Evolutionary conservation across 2,113 vertebrate species (phyloP).

Genomic region (Barbus barbus): DNA sequence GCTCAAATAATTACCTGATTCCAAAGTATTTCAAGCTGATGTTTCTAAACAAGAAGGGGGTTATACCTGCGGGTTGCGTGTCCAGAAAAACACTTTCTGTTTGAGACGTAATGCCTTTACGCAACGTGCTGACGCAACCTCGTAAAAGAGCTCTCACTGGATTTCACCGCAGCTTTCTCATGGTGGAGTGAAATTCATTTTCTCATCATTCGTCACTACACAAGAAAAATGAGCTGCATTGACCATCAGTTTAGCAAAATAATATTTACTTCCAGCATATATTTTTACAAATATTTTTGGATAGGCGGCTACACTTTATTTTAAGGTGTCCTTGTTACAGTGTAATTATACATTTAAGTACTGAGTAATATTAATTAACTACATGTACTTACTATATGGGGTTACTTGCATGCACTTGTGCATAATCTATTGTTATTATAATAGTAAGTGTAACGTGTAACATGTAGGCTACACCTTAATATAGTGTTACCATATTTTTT

Average conservation of each 20-base stretch:
- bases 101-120: background rate
- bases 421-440: too few relatives aligned
- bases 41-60: background rate
- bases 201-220: background rate
- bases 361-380: too few relatives aligned
- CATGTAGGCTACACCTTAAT: too few relatives aligned
- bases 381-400: too few relatives aligned
- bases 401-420: too few relatives aligned
- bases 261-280: background rate
- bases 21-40: background rate
- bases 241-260: background rate
- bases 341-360: too few relatives aligned
- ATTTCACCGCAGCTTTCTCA: conserved; percentile 7
- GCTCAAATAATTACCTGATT: background rate
- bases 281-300: too few relatives aligned
- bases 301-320: too few relatives aligned
- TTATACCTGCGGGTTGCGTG: background rate
- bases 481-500: too few relatives aligned
- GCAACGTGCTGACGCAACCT: background rate
- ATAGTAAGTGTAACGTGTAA: too few relatives aligned
- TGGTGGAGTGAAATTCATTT: background rate
- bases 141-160: background rate
- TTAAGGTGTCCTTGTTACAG: too few relatives aligned
- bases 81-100: background rate
- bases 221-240: background rate